Conservation (phyloP, 2,888 invertebrate genomes). For the Cataglyphis albicans region DNA sequence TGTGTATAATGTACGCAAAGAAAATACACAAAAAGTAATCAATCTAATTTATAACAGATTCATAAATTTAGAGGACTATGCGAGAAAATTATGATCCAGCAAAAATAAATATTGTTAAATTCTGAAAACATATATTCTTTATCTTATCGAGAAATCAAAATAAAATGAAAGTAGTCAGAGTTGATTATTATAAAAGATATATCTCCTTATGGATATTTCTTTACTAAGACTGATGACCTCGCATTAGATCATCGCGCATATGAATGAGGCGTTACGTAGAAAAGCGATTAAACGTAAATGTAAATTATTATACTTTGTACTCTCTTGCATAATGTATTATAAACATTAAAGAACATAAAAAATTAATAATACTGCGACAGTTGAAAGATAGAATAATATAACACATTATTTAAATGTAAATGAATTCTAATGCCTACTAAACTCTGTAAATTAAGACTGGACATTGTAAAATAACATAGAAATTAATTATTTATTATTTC, state of each 20-base stretch:
- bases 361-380: constrained; percentile 57
- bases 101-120: constrained; percentile 23
- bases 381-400: constrained; percentile 56
- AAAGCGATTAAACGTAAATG: constrained; percentile 42
- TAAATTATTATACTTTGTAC: constrained; percentile 72
- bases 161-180: not conserved
- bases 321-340: constrained; percentile 61
- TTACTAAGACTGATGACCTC: constrained; percentile 59
- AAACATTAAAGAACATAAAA: constrained; percentile 61
- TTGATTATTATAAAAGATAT: constrained; percentile 46
- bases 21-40: constrained; percentile 48
- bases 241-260: constrained; percentile 60
- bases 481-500: constrained; percentile 29
- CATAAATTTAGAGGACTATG: constrained; percentile 33
- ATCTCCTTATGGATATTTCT: constrained; percentile 46
- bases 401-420: constrained; percentile 26
- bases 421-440: constrained; percentile 11
- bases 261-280: constrained; percentile 45
- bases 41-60: constrained; percentile 43
- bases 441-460: constrained; percentile 20
- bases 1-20: constrained; percentile 63
- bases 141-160: not conserved
- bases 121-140: constrained; percentile 32
- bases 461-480: not conserved
- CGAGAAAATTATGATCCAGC: constrained; percentile 21